A percentile compares a stretch with the other conserved stretches of the same genome.
Evolutionary conservation across 2,797 vertebrate genomes (phyloP).

Genomic region (Podarcis siculus): DNA sequence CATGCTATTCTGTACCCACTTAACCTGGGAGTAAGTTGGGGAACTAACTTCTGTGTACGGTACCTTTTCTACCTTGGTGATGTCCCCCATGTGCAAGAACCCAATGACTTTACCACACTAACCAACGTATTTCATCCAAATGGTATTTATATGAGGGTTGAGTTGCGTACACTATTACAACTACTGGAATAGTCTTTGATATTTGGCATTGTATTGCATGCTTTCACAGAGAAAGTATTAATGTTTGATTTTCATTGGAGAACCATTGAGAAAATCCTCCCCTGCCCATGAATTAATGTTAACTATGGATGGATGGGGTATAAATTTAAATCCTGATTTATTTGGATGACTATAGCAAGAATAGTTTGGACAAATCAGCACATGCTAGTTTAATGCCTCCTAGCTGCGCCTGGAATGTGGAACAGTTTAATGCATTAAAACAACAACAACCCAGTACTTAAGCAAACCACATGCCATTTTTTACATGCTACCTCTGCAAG

Average conservation of each 20-base stretch:
- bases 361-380: not conserved
- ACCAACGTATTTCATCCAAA: not conserved
- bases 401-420: constrained; percentile 44
- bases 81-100: not conserved
- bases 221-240: constrained; percentile 2
- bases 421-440: constrained; percentile 26
- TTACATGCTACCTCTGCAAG: constrained; percentile 79
- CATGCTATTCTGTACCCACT: not conserved
- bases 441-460: constrained; percentile 44
- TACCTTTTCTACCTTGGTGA: not conserved
- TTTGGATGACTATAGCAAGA: not conserved
- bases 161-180: not conserved
- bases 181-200: constrained; percentile 33
- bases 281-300: not conserved
- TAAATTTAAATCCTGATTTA: not conserved
- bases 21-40: too few species aligned
- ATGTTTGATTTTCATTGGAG: not conserved
- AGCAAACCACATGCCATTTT: constrained; percentile 52
- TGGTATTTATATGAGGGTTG: not conserved
- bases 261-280: not conserved
- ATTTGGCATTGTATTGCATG: constrained; percentile 42
- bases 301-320: not conserved
- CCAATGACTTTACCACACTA: not conserved
- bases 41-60: too few species aligned
- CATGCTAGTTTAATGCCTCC: not conserved